phyloP scores from a whole-genome alignment of 2,797 vertebrate genomes.

The Valencia hispanica region DNA sequence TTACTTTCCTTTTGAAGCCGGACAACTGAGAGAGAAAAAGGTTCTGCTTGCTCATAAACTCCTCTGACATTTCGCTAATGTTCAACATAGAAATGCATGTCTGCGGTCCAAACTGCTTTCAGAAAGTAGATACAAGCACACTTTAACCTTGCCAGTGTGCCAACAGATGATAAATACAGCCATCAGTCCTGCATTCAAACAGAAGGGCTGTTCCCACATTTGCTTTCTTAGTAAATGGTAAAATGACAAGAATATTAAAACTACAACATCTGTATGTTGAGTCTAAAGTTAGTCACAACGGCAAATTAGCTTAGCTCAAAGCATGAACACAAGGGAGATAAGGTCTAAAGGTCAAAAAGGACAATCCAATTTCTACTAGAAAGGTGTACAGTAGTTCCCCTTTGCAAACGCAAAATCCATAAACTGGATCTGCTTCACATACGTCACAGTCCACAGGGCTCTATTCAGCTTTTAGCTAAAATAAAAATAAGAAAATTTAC shows the following conservation, averaged over 20 bases:
- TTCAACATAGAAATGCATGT: conserved; percentile 21
- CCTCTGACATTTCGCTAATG: conserved; percentile 21
- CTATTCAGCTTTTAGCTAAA: not conserved
- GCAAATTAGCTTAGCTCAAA: conserved; percentile 2
- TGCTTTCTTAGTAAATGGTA: conserved; percentile 7
- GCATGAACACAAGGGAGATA: not conserved
- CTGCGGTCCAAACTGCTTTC: conserved; percentile 30
- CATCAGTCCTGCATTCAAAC: conserved; percentile 24
- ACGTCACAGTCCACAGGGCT: no score
- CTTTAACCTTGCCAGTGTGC: conserved; percentile 14
- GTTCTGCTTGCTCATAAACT: conserved; percentile 30
- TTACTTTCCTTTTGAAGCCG: conserved; percentile 30
- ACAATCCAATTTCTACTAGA: not conserved
- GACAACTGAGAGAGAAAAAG: conserved; percentile 23
- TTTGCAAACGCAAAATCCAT: not conserved
- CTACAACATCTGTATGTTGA: not conserved
- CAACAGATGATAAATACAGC: conserved; percentile 26
- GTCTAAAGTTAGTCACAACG: conserved; percentile 7
- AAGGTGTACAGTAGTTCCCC: not conserved
- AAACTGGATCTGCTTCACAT: not conserved
- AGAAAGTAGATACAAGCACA: conserved; percentile 28
- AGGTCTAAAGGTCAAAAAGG: not conserved
- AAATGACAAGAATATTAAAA: conserved; percentile 4
- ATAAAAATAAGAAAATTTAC: not conserved
- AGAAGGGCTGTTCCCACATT: conserved; percentile 20